Conservation (phyloP, 2,888 invertebrate species). For the Drosophila infuscata region DNA sequence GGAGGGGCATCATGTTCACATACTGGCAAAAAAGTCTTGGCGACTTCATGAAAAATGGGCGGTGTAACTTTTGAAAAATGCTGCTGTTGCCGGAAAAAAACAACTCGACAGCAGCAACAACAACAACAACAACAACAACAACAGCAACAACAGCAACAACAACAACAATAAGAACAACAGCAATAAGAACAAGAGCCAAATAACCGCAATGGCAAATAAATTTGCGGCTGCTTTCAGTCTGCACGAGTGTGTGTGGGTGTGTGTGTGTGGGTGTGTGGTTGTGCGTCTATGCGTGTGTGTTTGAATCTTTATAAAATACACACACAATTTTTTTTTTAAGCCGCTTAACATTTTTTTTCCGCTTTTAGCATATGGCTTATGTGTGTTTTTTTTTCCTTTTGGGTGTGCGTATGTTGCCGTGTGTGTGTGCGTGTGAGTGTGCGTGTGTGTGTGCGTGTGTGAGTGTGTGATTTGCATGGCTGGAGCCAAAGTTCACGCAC, state of each 20-base stretch:
- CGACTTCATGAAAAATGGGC: conserved; percentile 73
- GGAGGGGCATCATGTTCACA: not conserved
- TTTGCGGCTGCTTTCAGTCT: conserved; percentile 60
- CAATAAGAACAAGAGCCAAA: conserved; percentile 47
- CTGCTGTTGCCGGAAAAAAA: conserved; percentile 50
- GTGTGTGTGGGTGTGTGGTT: conserved; percentile 23
- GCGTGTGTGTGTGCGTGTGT: conserved; percentile 16
- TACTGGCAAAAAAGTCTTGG: conserved; percentile 59
- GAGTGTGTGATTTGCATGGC: conserved; percentile 36
- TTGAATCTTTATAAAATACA: conserved; percentile 55
- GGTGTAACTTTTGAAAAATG: conserved; percentile 66
- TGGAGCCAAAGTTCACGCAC: conserved; percentile 56
- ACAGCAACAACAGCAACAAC: conserved; percentile 20
- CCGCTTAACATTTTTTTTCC: conserved; percentile 57
- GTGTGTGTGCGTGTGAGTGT: not conserved
- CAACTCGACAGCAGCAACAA: conserved; percentile 20
- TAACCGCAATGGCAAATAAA: conserved; percentile 78
- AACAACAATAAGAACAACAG: conserved; percentile 25
- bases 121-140: conserved; percentile 27
- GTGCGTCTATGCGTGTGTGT: conserved; percentile 23
- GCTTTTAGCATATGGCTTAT: conserved; percentile 57
- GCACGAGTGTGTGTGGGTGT: conserved; percentile 27
- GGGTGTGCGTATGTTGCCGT: conserved; percentile 1
- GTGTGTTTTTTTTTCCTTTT: not conserved
- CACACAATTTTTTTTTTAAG: conserved; percentile 55